Percentiles rank a stretch among this genome's conserved stretches.
Evolutionary conservation across 1,140 invertebrate genomes (phyloP).

Genomic region (Meloidogyne floridensis): DNA sequence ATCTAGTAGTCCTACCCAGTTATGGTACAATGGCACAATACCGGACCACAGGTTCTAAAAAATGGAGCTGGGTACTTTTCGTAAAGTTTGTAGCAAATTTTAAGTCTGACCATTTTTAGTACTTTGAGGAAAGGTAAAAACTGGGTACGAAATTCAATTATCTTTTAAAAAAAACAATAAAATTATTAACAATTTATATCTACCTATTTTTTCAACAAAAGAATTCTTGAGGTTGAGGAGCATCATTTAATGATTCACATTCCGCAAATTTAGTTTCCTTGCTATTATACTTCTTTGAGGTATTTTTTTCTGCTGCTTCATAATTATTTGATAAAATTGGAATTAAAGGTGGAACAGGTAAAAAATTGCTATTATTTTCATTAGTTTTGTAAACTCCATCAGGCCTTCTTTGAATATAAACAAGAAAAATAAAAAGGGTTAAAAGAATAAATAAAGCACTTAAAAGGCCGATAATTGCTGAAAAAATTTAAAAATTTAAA

Average conservation of each 20-base stretch:
- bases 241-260: background rate
- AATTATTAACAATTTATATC: too few relatives aligned
- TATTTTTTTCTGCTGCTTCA: background rate
- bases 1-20: too few relatives aligned
- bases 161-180: too few relatives aligned
- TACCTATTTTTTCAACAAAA: background rate
- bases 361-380: slow-evolving; percentile 30
- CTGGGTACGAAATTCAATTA: too few relatives aligned
- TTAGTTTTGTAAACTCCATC: slow-evolving; percentile 57
- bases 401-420: slow-evolving; percentile 45
- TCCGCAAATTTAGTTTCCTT: background rate
- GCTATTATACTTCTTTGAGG: background rate
- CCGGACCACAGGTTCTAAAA: too few relatives aligned
- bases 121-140: too few relatives aligned
- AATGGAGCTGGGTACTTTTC: too few relatives aligned
- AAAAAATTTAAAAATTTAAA: slow-evolving; percentile 26
- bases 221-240: background rate
- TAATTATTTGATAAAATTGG: background rate
- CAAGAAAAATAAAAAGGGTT: slow-evolving; percentile 47
- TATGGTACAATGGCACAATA: too few relatives aligned
- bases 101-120: too few relatives aligned
- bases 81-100: too few relatives aligned
- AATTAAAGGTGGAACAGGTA: background rate
- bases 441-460: slow-evolving; percentile 42
- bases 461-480: slow-evolving; percentile 48